A percentile compares a stretch with the other conserved stretches of the same genome.
Evolutionary conservation across 2,113 vertebrate species (phyloP).

Genomic region (Nerophis lumbriciformis): DNA sequence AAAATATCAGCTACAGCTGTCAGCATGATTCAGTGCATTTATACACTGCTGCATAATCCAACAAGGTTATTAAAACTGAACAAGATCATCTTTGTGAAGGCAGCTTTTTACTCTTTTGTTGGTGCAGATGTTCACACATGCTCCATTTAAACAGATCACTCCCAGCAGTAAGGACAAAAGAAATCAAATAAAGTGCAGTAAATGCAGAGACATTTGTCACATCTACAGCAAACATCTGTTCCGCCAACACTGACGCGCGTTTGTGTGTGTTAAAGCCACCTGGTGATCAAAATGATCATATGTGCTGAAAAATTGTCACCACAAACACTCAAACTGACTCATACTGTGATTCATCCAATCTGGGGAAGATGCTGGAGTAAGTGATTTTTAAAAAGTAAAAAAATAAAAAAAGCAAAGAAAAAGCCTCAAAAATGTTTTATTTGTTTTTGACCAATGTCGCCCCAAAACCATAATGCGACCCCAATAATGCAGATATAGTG

Average conservation of each 20-base stretch:
- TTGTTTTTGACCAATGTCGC: not conserved
- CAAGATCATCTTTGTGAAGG: too few relatives aligned
- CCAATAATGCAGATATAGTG: too few relatives aligned
- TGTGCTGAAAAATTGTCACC: slow-evolving; percentile 29
- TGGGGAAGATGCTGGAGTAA: slow-evolving; percentile 24
- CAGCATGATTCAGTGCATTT: too few relatives aligned
- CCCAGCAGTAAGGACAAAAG: too few relatives aligned
- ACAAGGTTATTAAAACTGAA: too few relatives aligned
- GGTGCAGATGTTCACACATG: too few relatives aligned
- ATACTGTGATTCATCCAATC: slow-evolving; percentile 29
- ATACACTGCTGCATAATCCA: too few relatives aligned
- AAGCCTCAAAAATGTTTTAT: not conserved
- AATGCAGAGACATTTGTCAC: slow-evolving; percentile 22
- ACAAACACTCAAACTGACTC: slow-evolving; percentile 22
- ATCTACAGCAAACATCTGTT: slow-evolving; percentile 40
- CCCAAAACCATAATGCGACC: too few relatives aligned
- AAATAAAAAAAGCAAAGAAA: slow-evolving; percentile 9
- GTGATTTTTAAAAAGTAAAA: slow-evolving; percentile 24
- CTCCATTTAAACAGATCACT: too few relatives aligned
- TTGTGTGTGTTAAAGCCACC: slow-evolving; percentile 16
- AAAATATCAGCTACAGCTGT: too few relatives aligned
- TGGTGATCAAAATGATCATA: slow-evolving; percentile 15
- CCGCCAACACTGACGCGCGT: slow-evolving; percentile 18
- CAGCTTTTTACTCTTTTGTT: too few relatives aligned
- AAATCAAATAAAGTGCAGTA: too few relatives aligned